A percentile compares a stretch with the other conserved stretches of the same genome.
Evolutionary conservation across 2,113 vertebrate species (phyloP).

Genomic region (Aix galericulata): DNA sequence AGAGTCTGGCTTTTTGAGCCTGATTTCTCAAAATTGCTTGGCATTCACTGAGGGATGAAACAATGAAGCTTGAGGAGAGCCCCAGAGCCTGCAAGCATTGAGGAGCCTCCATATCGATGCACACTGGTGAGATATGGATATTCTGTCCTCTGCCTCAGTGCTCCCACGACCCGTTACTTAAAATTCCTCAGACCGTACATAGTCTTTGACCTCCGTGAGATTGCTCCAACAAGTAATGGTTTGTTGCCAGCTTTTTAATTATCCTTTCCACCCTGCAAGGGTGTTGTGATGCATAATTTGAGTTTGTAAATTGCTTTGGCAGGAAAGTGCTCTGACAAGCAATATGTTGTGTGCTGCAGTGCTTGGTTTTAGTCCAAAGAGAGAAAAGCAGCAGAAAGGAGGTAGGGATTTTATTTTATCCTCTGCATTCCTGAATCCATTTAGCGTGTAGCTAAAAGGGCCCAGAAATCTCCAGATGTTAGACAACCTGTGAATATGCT

Average conservation of each 20-base stretch:
- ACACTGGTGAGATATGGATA: neutral
- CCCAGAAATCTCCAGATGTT: neutral
- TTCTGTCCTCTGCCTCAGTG: neutral
- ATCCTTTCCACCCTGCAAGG: neutral
- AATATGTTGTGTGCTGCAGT: neutral
- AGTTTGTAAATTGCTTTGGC: constrained; percentile 12
- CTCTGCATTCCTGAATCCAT: neutral
- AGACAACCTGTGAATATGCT: neutral
- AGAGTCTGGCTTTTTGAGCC: neutral
- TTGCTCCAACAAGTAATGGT: neutral
- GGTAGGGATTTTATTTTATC: neutral
- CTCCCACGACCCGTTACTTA: neutral
- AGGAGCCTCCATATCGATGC: neutral
- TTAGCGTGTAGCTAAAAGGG: neutral
- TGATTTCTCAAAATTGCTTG: neutral
- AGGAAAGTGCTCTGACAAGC: neutral
- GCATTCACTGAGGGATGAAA: neutral
- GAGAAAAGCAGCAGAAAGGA: neutral
- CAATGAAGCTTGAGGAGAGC: neutral
- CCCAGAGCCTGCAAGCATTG: neutral
- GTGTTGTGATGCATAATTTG: neutral
- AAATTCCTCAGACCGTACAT: neutral
- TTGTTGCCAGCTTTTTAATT: neutral
- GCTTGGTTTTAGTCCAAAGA: constrained; percentile 1
- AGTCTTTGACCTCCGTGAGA: neutral